A percentile compares a stretch with the other conserved stretches of the same genome.
phyloP scores from a whole-genome alignment of 2,113 vertebrate species.

The Eira barbara region DNA sequence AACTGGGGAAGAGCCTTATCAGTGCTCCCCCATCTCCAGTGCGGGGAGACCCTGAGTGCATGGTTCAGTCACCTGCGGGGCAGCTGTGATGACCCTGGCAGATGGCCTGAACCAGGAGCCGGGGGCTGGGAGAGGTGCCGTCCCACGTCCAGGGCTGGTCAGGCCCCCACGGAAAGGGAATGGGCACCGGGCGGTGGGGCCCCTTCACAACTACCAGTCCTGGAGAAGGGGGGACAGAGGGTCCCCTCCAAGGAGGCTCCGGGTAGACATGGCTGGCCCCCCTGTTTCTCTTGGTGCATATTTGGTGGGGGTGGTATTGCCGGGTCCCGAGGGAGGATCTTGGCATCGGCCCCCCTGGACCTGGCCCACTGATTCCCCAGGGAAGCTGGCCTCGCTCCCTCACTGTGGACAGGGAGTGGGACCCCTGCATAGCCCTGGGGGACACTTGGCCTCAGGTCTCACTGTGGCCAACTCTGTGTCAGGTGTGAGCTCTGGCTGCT shows the following conservation, averaged over 20 bases:
- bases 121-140: neutral
- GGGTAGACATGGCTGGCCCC: neutral
- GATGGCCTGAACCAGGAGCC: neutral
- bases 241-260: neutral
- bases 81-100: too few species aligned
- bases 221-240: neutral
- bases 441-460: rapidly evolving
- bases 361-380: neutral
- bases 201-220: neutral
- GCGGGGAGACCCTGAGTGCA: rapidly evolving
- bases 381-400: neutral
- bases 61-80: rapidly evolving
- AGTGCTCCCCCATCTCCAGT: neutral
- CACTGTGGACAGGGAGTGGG: too few species aligned
- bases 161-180: too few species aligned
- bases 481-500: neutral
- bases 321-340: neutral
- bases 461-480: neutral
- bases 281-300: neutral
- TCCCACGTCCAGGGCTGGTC: neutral
- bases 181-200: rapidly evolving
- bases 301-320: neutral
- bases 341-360: rapidly evolving
- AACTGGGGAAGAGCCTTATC: neutral
- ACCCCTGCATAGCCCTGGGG: neutral